Evolutionary conservation across 2,113 vertebrate genomes (phyloP).

Genomic region (Chascanopsetta lugubris): DNA sequence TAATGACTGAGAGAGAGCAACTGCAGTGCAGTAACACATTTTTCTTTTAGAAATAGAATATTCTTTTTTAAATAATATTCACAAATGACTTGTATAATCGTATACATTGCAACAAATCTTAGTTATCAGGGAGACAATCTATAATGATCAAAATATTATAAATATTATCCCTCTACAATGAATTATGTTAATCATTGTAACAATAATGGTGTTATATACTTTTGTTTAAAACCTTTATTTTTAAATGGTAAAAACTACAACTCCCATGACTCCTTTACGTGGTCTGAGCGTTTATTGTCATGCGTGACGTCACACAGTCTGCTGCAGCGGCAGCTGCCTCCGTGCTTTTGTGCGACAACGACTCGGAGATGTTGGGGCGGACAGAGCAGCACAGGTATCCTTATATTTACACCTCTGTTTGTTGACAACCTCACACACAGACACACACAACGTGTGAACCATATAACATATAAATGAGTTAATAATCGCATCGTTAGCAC

Average conservation of each 20-base stretch:
- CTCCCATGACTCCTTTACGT: slow-evolving; percentile 48
- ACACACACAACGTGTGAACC: background rate
- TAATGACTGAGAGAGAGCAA: too few relatives aligned
- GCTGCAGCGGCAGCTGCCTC: slow-evolving; percentile 45
- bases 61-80: too few relatives aligned
- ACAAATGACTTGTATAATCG: too few relatives aligned
- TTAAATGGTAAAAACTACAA: slow-evolving; percentile 63
- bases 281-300: too few relatives aligned
- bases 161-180: too few relatives aligned
- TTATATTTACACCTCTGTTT: slow-evolving; percentile 20
- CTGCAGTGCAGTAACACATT: too few relatives aligned
- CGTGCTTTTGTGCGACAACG: slow-evolving; percentile 67
- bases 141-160: too few relatives aligned
- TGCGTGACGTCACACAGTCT: slow-evolving; percentile 62
- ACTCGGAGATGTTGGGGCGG: slow-evolving; percentile 57
- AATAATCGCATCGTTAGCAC: background rate
- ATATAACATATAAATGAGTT: background rate
- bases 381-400: slow-evolving; percentile 47
- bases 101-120: background rate
- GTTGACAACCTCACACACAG: background rate
- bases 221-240: too few relatives aligned
- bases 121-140: too few relatives aligned
- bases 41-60: too few relatives aligned
- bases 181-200: background rate
- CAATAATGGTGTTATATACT: too few relatives aligned